Evolutionary conservation across 1,140 invertebrate genomes (phyloP), one percentile per base, ranked within the genome.

Genomic region (Cotesia glomerata): DNA sequence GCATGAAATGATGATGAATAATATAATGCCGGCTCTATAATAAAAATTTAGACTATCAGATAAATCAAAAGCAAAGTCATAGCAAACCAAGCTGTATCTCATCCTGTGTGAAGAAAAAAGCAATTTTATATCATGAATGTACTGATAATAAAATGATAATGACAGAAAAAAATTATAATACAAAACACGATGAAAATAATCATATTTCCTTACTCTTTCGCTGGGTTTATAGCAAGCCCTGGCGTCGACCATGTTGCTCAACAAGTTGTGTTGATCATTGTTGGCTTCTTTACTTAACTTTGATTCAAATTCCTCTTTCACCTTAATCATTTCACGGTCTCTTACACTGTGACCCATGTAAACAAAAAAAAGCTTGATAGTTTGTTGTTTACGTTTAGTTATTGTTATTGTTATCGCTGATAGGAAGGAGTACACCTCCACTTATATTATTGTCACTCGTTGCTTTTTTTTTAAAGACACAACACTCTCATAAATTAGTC

Each of bases 221-320:
- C 80, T 84, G 35, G 88, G 88, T 73, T 89, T 89, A 78, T 87
- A 88, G 77, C 88, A 89, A 13, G 87, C 88, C 74, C 88, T 80
- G 64, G 86, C 85, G 80, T 89, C 88, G 71, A 89, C 84, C 82
- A 87, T 84, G 78, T 82, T 86, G 79, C 81, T 86, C 79, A 85
- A 81, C 72, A 85, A 80, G 72, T 77, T 79, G 72, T 82, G 80
- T 36, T 78, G 77, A 77, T 84, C 81, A 73, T 85, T 84, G 73
- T 75, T 79, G 61, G 71, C 68, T 64, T 84, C 84, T 34, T 80
- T 72, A 39, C 73, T 79, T 52, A 82, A 77, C 77, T 83, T 84
- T 65, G 85, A 79, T 5, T 75, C 76, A 8, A 84, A 72, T 72
- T 81, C 79, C 71, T 82, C 81, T 71, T 77, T 82, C 67, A 82